Base-by-base conservation (phyloP, 2,888 invertebrate species). In the Ophonus ardosiacus region DNA sequence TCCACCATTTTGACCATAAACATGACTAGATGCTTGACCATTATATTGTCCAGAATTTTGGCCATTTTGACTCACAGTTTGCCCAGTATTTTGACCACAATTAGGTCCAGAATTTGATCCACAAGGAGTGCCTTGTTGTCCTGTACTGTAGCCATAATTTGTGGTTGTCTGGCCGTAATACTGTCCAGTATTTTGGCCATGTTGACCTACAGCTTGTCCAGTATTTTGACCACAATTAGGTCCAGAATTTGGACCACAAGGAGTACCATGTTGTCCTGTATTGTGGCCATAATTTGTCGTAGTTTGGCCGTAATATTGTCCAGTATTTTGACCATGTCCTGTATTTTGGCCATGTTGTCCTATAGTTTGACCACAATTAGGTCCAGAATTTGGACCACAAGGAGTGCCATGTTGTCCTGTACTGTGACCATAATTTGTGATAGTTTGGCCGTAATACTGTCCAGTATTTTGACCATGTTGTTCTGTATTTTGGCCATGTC, bases 291-390 rank as follows among this genome's bases (percentile, higher is more conserved):
- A 31, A 21, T 7, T 38, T 15, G 38, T 61, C 21, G 17, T 10
- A 38, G 61, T 8, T 38, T 38, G 76, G 17, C 76, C 18, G 15
- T 31, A 78, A 56, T 74, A 15, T 56, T 76, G 76, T 13, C 76
- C 51, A 18, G 13, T 21, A 78, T n/a, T 57, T 31, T 78, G 56
- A 57, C 56, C 38, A 57, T 63, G 31, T 59, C 17, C 59, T 6
- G 6, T 31, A 18, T 65, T 65, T 65, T 65, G 24, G 31, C 65
- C 31, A 51, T 51, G 56, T 31, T 31, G 24, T 0, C 76, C n/a
- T 0, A n/a, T 15, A 76, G 13, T 76, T 43, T 17, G 51, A 0
- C 21, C 56, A 24, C 17, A 76, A 6, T 51, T 56, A 1, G 21
- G 43, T 13, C 43, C 68, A 15, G 40, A 5, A 68, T 63, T 63